phyloP scores from a whole-genome alignment of 2,113 vertebrate species.

The Hippocampus abdominalis region DNA sequence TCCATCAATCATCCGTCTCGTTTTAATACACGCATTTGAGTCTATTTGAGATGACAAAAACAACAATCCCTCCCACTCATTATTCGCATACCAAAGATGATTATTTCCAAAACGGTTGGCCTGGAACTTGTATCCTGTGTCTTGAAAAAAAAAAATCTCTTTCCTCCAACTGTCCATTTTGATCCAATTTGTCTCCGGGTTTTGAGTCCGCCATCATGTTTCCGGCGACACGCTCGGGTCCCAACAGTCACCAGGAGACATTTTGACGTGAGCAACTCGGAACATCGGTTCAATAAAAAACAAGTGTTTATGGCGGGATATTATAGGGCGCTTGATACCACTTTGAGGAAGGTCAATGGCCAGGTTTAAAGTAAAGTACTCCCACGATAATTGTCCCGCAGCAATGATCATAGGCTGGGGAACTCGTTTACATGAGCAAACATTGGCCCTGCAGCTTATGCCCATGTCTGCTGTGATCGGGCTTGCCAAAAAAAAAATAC shows the following conservation, averaged over 20 bases:
- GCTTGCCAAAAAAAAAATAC: not conserved
- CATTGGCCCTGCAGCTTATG: constrained; percentile 40
- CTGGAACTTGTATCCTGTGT: not conserved
- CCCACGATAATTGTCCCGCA: constrained; percentile 45
- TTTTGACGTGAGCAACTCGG: constrained; percentile 27
- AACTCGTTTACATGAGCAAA: constrained; percentile 56
- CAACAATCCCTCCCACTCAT: not conserved
- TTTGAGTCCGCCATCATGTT: constrained; percentile 14
- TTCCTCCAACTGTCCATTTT: not conserved
- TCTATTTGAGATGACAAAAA: not conserved
- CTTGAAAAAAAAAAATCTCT: not conserved
- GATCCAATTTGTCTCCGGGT: not conserved
- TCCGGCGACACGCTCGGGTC: constrained; percentile 26
- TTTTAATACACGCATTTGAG: constrained; percentile 1
- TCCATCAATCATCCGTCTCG: not conserved
- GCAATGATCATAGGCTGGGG: constrained; percentile 41
- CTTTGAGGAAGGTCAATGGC: constrained; percentile 63
- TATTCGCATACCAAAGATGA: not conserved
- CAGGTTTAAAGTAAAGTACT: constrained; percentile 44
- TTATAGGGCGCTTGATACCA: constrained; percentile 58
- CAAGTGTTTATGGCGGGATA: constrained; percentile 57
- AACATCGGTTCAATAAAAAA: constrained; percentile 58
- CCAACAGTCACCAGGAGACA: constrained; percentile 5
- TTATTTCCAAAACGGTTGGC: constrained; percentile 1
- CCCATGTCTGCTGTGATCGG: constrained; percentile 14